Conservation (phyloP, 2,113 vertebrate species). For the Columba janthina region DNA sequence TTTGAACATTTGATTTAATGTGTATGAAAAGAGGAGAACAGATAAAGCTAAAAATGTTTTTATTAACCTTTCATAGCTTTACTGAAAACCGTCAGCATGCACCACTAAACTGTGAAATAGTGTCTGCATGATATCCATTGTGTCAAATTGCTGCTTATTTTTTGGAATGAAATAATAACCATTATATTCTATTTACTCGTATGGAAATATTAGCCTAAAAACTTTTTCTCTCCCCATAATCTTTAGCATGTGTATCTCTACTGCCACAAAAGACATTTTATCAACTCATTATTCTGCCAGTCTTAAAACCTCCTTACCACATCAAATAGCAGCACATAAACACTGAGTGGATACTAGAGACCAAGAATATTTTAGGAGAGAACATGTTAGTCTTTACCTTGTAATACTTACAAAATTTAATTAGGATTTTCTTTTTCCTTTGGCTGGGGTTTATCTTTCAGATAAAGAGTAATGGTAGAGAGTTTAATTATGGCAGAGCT, state of each 20-base stretch:
- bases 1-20: constrained; percentile 79
- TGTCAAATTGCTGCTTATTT: constrained; percentile 62
- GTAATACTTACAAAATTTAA: neutral
- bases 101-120: constrained; percentile 89
- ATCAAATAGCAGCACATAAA: constrained; percentile 2
- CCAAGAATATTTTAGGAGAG: neutral
- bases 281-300: neutral
- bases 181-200: constrained; percentile 44
- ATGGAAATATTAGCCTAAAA: constrained; percentile 25
- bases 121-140: constrained; percentile 74
- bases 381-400: neutral
- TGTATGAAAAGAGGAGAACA: constrained; percentile 67
- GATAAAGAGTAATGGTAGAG: neutral
- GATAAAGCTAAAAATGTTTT: constrained; percentile 82
- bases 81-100: constrained; percentile 74
- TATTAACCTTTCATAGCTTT: constrained; percentile 83
- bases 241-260: neutral
- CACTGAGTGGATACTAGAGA: neutral
- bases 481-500: neutral
- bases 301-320: neutral
- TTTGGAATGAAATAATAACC: constrained; percentile 66
- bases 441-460: neutral
- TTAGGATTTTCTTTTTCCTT: constrained; percentile 19
- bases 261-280: neutral
- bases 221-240: constrained; percentile 18